Evolutionary conservation across 2,888 invertebrate genomes (phyloP).

Genomic region (Mermis nigrescens): DNA sequence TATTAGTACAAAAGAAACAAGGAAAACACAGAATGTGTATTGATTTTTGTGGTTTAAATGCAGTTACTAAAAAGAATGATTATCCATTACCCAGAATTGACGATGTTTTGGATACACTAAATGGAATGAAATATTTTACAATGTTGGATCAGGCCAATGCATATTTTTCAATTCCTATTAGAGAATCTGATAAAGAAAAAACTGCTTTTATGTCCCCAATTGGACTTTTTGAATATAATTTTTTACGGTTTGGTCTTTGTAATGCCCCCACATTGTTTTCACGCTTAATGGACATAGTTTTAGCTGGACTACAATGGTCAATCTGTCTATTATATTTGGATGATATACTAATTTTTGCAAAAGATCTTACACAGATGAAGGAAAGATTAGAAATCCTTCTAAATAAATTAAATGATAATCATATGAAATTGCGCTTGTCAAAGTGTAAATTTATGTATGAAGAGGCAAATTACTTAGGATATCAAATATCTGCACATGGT

Average conservation of each 20-base stretch:
- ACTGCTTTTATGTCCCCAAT: slow-evolving; percentile 18
- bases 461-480: slow-evolving; percentile 26
- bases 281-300: slow-evolving; percentile 17
- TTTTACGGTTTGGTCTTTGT: slow-evolving; percentile 21
- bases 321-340: slow-evolving; percentile 19
- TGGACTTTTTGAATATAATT: slow-evolving; percentile 19
- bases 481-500: slow-evolving; percentile 22
- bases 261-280: slow-evolving; percentile 19
- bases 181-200: slow-evolving; percentile 14
- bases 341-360: slow-evolving; percentile 18
- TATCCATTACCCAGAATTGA: slow-evolving; percentile 15
- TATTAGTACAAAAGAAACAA: slow-evolving; percentile 28
- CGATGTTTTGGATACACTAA: slow-evolving; percentile 12
- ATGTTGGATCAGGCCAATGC: slow-evolving; percentile 15
- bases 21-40: slow-evolving; percentile 17
- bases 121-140: slow-evolving; percentile 9
- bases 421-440: slow-evolving; percentile 19
- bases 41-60: slow-evolving; percentile 18
- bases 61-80: slow-evolving; percentile 13
- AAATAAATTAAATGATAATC: background rate
- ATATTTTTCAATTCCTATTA: slow-evolving; percentile 16
- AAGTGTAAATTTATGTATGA: slow-evolving; percentile 19
- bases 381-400: slow-evolving; percentile 17
- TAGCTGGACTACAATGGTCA: slow-evolving; percentile 15
- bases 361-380: slow-evolving; percentile 16